Evolutionary conservation across 2,797 vertebrate species (phyloP).

Genomic region (Falco columbarius): DNA sequence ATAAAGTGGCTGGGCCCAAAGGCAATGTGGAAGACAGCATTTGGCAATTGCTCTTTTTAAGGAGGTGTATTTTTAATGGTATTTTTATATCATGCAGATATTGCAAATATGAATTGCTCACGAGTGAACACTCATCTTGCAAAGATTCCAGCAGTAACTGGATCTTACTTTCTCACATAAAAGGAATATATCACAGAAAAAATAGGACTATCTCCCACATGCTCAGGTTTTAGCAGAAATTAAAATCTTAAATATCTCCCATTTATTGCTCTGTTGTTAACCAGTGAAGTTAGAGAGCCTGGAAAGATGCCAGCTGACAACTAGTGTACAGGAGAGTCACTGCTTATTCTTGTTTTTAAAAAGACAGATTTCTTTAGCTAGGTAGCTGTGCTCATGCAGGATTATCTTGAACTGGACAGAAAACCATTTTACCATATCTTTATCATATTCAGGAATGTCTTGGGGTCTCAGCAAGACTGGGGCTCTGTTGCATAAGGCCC

Average conservation of each 20-base stretch:
- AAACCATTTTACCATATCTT: neutral
- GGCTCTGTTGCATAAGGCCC: neutral
- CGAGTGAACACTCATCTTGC: slow-evolving; percentile 30
- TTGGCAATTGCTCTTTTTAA: slow-evolving; percentile 49
- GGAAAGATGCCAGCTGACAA: slow-evolving; percentile 16
- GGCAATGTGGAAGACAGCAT: neutral
- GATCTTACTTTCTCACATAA: neutral
- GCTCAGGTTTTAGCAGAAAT: slow-evolving; percentile 26
- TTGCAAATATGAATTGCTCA: slow-evolving; percentile 51
- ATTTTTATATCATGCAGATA: slow-evolving; percentile 54
- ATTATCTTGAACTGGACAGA: neutral
- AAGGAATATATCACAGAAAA: slow-evolving; percentile 7
- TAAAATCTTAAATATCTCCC: slow-evolving; percentile 40
- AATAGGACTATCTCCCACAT: slow-evolving; percentile 6
- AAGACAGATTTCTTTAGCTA: neutral
- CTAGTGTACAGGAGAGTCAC: neutral
- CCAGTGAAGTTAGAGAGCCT: neutral
- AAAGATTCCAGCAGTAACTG: slow-evolving; percentile 8
- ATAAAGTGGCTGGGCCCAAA: neutral
- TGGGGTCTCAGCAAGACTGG: neutral
- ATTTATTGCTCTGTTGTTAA: slow-evolving; percentile 47
- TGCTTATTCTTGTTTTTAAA: neutral
- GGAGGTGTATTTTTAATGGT: slow-evolving; percentile 30
- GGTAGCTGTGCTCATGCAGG: neutral
- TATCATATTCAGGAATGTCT: neutral